Evolutionary conservation across 2,888 invertebrate genomes (phyloP), one percentile per base, ranked within the genome.

Genomic region (Trissolcus japonicus): DNA sequence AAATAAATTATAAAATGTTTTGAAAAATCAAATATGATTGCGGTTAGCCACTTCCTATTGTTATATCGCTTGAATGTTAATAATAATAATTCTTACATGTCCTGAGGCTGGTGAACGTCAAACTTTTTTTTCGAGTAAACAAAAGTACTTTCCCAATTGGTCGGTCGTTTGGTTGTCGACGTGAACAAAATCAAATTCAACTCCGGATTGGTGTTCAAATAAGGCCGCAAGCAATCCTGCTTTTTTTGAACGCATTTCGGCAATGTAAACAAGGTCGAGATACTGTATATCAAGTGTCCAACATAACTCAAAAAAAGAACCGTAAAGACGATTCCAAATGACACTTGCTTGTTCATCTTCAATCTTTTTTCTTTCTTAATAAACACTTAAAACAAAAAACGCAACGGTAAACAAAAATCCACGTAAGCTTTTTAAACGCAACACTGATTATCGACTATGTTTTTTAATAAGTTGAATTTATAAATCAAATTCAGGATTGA

Each of bases 281-380:
- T 90, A 81, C 93, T 93, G 91, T 94, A 95, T 88, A 95, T 93
- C 65, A 94, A 94, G 87, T 95, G 92, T 43, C 91, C 88, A 73
- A 95, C 92, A 87, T 95, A 95, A 13, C 91, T 91, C 53, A 93
- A 87, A 89, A 95, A 95, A 81, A 93, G 87, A 83, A 92, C 90
- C 71, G 92, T 91, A 79, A 94, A 82, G 81, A 94, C 89, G 59
- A 92, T 90, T 80, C 92, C 93, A 83, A 94, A 89, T 43, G 94
- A 94, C 67, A 85, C 81, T 62, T 80, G 83, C 86, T 87, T 87
- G 19, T 82, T 84, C 9, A 13, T 69, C 7, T 53, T 60, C 14
- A 16, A 48, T 25, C 43, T 19, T 43, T 56, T 51, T 51, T 51
- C 17, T 19, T 11, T 51, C 6, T 46, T 46, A 46, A 46, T 16